Conservation (phyloP, 1,140 invertebrate genomes). For the Temnothorax curvispinosus region DNA sequence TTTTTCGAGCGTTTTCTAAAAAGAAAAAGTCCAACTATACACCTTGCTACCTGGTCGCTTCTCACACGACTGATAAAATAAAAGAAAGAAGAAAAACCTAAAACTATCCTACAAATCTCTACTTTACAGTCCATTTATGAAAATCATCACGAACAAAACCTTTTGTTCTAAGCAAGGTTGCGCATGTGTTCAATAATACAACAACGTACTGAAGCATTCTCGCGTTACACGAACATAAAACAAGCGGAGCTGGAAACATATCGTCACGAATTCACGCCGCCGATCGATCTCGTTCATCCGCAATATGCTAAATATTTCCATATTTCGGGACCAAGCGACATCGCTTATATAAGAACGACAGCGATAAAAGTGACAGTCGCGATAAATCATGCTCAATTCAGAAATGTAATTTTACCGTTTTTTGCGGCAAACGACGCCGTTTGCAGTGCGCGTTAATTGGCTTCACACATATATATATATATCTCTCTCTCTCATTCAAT, state of each 20-base stretch:
- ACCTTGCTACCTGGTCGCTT: background rate
- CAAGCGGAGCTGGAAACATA: background rate
- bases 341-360: background rate
- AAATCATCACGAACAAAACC: conserved; percentile 27
- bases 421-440: conserved; percentile 16
- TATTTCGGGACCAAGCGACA: background rate
- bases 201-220: background rate
- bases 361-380: background rate
- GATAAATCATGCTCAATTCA: background rate
- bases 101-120: conserved; percentile 42
- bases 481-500: background rate
- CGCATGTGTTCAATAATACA: background rate
- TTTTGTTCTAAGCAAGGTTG: background rate
- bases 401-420: conserved; percentile 17
- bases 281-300: background rate
- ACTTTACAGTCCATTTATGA: conserved; percentile 16
- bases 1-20: background rate
- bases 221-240: background rate
- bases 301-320: background rate
- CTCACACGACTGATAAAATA: conserved; percentile 23
- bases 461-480: background rate
- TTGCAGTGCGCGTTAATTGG: conserved; percentile 34
- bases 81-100: conserved; percentile 14
- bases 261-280: background rate
- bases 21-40: background rate